Evolutionary conservation across 2,113 vertebrate species (phyloP).

Genomic region (Gymnobelideus leadbeateri): DNA sequence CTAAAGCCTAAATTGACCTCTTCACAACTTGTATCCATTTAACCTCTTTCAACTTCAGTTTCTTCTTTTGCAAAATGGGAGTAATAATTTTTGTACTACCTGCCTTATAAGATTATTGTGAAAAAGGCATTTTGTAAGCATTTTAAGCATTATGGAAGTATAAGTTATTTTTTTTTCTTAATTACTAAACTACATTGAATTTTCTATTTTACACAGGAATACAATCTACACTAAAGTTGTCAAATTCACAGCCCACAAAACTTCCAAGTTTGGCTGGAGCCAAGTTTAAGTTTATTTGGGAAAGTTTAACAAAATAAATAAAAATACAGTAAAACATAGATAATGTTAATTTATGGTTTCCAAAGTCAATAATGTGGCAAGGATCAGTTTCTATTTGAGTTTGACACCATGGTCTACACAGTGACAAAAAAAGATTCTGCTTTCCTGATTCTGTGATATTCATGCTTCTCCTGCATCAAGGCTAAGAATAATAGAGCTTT

Average conservation of each 20-base stretch:
- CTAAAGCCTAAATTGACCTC: not conserved
- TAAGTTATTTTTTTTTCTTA: not conserved
- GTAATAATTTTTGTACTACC: not conserved
- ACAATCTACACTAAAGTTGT: not conserved
- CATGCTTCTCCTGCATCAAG: not conserved
- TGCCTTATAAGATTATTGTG: not conserved
- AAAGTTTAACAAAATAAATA: not conserved
- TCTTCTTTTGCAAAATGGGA: not conserved
- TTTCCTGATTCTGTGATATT: not conserved
- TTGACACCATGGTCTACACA: not conserved
- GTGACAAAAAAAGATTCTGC: not conserved
- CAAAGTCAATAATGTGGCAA: not conserved
- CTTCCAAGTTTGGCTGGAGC: not conserved
- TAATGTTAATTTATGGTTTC: not conserved
- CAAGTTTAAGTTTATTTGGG: not conserved
- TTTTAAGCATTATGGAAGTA: not conserved
- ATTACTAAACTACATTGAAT: not conserved
- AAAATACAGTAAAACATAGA: not conserved
- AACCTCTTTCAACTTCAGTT: not conserved
- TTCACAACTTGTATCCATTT: not conserved
- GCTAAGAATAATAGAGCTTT: not conserved
- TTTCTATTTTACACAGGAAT: not conserved
- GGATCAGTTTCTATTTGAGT: not conserved
- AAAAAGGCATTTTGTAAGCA: not conserved
- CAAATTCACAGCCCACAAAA: not conserved